Evolutionary conservation across 1,140 invertebrate genomes (phyloP).

Genomic region (Brachystomella parvula): DNA sequence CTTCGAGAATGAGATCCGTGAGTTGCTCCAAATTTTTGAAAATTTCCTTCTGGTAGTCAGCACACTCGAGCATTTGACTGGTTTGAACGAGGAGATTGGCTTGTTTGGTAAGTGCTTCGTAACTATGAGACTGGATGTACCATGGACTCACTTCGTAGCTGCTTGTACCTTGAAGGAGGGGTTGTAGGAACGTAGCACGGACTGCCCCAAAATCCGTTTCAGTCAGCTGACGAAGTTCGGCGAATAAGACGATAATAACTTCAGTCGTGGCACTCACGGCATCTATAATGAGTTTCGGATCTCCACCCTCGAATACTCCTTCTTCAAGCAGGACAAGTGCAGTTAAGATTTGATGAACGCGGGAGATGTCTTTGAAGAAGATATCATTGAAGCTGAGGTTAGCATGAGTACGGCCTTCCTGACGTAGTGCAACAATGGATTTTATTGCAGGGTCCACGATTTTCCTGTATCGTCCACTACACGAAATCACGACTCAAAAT

Average conservation of each 20-base stretch:
- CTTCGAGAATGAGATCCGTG: slow-evolving; percentile 68
- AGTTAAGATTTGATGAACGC: slow-evolving; percentile 31
- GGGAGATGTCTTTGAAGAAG: slow-evolving; percentile 35
- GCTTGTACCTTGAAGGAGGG: neutral
- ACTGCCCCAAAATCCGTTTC: neutral
- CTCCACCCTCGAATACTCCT: slow-evolving; percentile 13
- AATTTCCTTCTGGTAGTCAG: slow-evolving; percentile 4
- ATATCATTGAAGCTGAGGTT: slow-evolving; percentile 30
- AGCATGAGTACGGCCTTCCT: slow-evolving; percentile 19
- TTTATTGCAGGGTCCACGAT: slow-evolving; percentile 30
- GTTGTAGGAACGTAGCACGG: neutral
- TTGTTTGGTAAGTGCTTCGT: slow-evolving; percentile 16
- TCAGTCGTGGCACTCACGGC: slow-evolving; percentile 27
- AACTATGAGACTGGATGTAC: slow-evolving; percentile 19
- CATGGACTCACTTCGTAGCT: slow-evolving; percentile 16
- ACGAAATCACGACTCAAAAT: neutral
- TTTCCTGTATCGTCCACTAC: slow-evolving; percentile 17
- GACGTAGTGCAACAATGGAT: slow-evolving; percentile 19
- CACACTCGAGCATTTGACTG: neutral
- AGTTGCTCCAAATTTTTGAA: slow-evolving; percentile 58
- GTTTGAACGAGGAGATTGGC: neutral
- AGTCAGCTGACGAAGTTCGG: neutral
- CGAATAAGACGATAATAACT: slow-evolving; percentile 19
- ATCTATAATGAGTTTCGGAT: slow-evolving; percentile 10
- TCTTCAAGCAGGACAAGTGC: slow-evolving; percentile 29